Evolutionary conservation across 2,797 vertebrate species (phyloP), one percentile per base, ranked within the genome.

Genomic region (Crocodylus rhombifer): DNA sequence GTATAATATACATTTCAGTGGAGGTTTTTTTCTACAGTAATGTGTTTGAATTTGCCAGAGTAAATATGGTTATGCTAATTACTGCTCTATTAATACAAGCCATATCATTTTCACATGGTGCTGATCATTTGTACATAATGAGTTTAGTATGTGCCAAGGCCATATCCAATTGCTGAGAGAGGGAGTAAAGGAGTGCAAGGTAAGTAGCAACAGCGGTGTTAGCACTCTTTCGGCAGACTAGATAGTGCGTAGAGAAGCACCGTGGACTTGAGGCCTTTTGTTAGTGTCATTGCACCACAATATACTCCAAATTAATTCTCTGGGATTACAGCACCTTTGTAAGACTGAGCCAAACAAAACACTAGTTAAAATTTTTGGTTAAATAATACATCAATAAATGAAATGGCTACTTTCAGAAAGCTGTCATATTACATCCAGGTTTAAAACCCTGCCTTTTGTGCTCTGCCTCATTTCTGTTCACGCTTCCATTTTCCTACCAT

Each of bases 31-130:
- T 51, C 82, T 77, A 58, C 5, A 6, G 11, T 23, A 14, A 25
- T 20, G 25, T 63, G 36, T 94, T 89, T 25, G 51, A 60, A 33
- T 88, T 21, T 26, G 17, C 58, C 30, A 62, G 14, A 79, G 56
- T 83, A 85, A 91, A 61, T 87, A 76, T 90, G 86, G 55, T 65
- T 85, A 42, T 87, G 62, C 61, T 92, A 78, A 88, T 90, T 82
- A 73, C 30, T 6, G 51, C 75, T 91, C 73, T 63, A 23, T 51
- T 75, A 85, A 85, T 51, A 10, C 60, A 26, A 51, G 30, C 25
- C 25, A 2, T 55, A 33, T 64, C 64, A 7, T 75, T 92, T 77
- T 78, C 56, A 36, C 84, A 88, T 90, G 88, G 81, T 23, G 26
- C 56, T 77, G 58, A 30, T 86, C 69, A 61, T 71, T 75, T 93